phyloP scores from a whole-genome alignment of 1,140 invertebrate species.

The Cheumatopsyche charites region DNA sequence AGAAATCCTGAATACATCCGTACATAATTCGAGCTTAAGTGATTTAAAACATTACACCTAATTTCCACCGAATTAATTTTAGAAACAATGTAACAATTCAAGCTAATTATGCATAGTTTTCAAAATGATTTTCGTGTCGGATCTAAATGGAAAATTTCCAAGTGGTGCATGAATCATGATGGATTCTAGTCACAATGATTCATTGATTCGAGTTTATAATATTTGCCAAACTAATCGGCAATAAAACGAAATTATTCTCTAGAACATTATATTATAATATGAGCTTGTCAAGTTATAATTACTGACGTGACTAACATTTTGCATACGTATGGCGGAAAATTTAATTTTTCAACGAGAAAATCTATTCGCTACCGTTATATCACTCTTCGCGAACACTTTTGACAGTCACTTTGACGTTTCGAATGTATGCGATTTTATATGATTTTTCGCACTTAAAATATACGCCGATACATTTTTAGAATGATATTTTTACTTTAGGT shows the following conservation, averaged over 20 bases:
- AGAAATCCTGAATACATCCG: too few relatives aligned
- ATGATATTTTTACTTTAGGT: neutral
- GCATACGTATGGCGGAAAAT: neutral
- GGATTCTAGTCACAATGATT: neutral
- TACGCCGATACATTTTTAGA: neutral
- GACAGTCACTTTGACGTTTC: constrained; percentile 5
- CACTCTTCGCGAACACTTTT: neutral
- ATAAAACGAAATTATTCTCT: too few relatives aligned
- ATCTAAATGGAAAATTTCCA: constrained; percentile 12
- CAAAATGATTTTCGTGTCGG: neutral
- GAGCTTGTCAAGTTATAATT: too few relatives aligned
- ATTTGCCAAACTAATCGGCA: neutral
- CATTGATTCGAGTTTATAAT: neutral
- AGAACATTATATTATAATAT: too few relatives aligned
- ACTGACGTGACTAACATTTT: too few relatives aligned
- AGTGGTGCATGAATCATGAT: neutral
- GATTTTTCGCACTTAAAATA: neutral
- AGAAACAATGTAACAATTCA: neutral
- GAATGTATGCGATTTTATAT: neutral
- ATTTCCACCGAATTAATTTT: neutral
- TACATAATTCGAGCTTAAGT: too few relatives aligned
- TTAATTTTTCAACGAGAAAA: neutral
- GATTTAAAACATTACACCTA: neutral
- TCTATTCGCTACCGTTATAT: neutral
- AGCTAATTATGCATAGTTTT: too few relatives aligned